Base-by-base conservation (phyloP, 2,888 invertebrate species). In the Selenia dentaria region DNA sequence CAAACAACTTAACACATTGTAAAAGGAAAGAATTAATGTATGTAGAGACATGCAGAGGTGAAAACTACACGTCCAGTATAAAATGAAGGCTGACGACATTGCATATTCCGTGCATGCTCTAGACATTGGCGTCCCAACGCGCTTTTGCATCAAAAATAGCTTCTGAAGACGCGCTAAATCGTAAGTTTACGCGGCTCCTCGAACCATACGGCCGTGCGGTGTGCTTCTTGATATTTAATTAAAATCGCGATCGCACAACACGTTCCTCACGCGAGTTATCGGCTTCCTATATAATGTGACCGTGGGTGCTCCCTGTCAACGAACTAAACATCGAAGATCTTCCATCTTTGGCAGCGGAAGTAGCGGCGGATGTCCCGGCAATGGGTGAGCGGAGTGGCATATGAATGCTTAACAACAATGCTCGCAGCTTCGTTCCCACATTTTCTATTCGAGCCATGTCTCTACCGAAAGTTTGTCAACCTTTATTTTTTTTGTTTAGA, bases 311-410 rank as follows among this genome's bases (percentile, higher is more conserved):
- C 68, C 61, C 79, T 81, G 88, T 88, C 86, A 88, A 88, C 84
- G 88, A 84, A 87, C 89, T 81, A 80, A 72, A 54, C 68, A 67
- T 66, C 64, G 71, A 80, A 80, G 81, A 88, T 87, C 83, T 79
- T 75, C 90, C 90, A 86, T 89, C 89, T 90, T 89, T 86, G 90
- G 89, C 83, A 88, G 78, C 90, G 90, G 90, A 90, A 90, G 87
- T 77, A 80, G 67, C 83, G 72, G 73, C 89, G 90, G 90, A 90
- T 87, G 89, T 88, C 82, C 83, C 86, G 79, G 81, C 85, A 67
- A 89, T 90, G 89, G 89, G 89, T 90, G 81, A 88, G 89, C 80
- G 53, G 50, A 73, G 68, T 77, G 70, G 77, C 83, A 84, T 84
- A 82, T 86, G 87, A 89, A 89, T 90, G 80, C 79, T 72, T 83